Conservation (phyloP, 2,888 invertebrate genomes). For the Adineta ricciae region DNA sequence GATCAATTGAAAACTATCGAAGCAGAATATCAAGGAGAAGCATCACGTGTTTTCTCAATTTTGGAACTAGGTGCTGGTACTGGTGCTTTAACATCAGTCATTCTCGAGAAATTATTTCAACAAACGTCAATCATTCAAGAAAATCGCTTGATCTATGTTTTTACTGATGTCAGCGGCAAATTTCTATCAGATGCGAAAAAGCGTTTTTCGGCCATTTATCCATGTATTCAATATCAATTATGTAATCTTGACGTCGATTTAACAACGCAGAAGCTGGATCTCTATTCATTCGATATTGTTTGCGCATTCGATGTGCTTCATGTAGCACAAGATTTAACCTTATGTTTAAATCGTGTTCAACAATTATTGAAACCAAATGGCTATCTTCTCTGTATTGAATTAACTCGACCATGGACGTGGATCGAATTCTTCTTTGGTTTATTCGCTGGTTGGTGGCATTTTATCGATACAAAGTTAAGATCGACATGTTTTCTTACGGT, state of each 20-base stretch:
- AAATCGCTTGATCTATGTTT: constrained; percentile 10
- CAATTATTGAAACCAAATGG: not conserved
- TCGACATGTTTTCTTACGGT: not conserved
- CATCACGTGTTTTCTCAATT: constrained; percentile 10
- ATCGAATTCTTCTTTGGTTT: constrained; percentile 8
- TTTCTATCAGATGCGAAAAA: not conserved
- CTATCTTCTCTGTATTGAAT: not conserved
- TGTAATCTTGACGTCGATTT: not conserved
- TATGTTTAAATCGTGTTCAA: not conserved
- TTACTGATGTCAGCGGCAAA: constrained; percentile 1
- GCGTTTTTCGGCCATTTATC: not conserved
- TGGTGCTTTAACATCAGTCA: not conserved
- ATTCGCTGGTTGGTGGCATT: constrained; percentile 12
- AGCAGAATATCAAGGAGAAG: not conserved
- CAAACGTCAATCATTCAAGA: constrained; percentile 10
- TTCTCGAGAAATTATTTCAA: not conserved
- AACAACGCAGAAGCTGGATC: not conserved
- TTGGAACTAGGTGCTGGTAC: constrained; percentile 2
- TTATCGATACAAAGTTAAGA: not conserved
- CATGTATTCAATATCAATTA: not conserved
- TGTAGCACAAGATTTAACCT: constrained; percentile 1
- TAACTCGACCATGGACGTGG: constrained; percentile 20
- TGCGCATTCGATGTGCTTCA: not conserved
- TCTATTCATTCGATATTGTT: not conserved
- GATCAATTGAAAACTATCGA: not conserved